phyloP scores from a whole-genome alignment of 2,797 vertebrate genomes.

The Halcyon chelicuti region DNA sequence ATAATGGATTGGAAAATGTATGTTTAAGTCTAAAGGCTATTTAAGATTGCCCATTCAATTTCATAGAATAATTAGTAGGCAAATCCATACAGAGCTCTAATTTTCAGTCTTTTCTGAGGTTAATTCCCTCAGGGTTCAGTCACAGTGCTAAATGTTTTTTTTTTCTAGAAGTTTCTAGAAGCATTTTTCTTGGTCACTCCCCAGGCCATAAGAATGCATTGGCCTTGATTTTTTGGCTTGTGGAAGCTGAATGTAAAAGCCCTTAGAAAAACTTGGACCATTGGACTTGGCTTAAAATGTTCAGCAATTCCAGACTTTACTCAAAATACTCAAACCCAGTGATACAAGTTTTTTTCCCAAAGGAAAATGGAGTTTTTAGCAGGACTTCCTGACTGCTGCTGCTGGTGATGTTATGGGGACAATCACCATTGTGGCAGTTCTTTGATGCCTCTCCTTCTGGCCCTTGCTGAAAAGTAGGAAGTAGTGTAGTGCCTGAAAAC shows the following conservation, averaged over 20 bases:
- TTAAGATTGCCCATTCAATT: slow-evolving; percentile 30
- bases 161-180: slow-evolving; percentile 34
- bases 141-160: not conserved
- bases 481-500: not conserved
- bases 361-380: not conserved
- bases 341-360: not conserved
- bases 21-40: slow-evolving; percentile 36
- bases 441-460: slow-evolving; percentile 19
- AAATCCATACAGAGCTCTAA: slow-evolving; percentile 27
- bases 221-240: not conserved
- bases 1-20: slow-evolving; percentile 40
- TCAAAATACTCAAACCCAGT: not conserved
- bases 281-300: not conserved
- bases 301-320: not conserved
- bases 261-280: not conserved
- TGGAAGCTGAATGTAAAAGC: not conserved
- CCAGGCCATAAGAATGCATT: not conserved
- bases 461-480: slow-evolving; percentile 30
- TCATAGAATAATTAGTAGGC: slow-evolving; percentile 13
- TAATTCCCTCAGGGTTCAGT: slow-evolving; percentile 36
- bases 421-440: not conserved
- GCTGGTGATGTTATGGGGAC: not conserved
- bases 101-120: slow-evolving; percentile 21
- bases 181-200: slow-evolving; percentile 21
- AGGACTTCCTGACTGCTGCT: slow-evolving; percentile 19